Base-by-base conservation (phyloP, 2,113 vertebrate genomes). In the Plotosus lineatus region DNA sequence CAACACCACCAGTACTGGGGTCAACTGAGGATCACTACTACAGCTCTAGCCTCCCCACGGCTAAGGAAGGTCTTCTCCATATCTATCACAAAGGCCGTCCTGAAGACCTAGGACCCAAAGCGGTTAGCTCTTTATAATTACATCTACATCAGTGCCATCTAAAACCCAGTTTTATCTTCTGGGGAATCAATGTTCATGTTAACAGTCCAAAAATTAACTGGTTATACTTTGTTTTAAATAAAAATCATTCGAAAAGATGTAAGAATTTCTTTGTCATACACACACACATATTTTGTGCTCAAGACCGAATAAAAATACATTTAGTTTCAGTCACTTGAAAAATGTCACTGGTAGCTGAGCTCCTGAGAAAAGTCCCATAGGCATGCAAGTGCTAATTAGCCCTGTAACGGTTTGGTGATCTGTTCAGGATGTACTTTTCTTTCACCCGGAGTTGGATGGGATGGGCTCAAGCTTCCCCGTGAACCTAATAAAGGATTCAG, bases 31-130 rank as follows among this genome's bases (percentile, higher is more conserved):
- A 56, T 33, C 92, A 85, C 19, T 92, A 92, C 85, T 92, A 86
- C 81, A 91, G 90, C 0, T 85, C 91, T 0, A 91, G 92, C 8
- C 93, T 95, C 14, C 96, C 96, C n/a, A 99, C 98, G 0, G 93
- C 96, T 66, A 95, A 92, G 0, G 94, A 95, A 79, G 94, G 96
- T 36, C 94, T 99, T 1, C 95, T 98, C 80, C 94, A 93, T 83
- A 95, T 99, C 44, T 98, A 96, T 91, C 95, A 92, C 75, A 90
- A 85, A 44, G 92, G 94, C n/a, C 77, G 85, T 0, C 86, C 87
- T 0, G 90, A 95, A 87, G 95, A 98, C 85, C 90, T 93, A 17
- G 95, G 96, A 21, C 91, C 95, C 60, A 96, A 95, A 91, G 95
- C 93, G 63, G 97, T 98, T 79, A 93, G 92, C 86, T 31, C 28